These are phyloP conservation scores for Gonocerus acuteangulatus DNA, from an alignment of 2,888 invertebrate genomes.

Conservation along the genomic window DNA sequence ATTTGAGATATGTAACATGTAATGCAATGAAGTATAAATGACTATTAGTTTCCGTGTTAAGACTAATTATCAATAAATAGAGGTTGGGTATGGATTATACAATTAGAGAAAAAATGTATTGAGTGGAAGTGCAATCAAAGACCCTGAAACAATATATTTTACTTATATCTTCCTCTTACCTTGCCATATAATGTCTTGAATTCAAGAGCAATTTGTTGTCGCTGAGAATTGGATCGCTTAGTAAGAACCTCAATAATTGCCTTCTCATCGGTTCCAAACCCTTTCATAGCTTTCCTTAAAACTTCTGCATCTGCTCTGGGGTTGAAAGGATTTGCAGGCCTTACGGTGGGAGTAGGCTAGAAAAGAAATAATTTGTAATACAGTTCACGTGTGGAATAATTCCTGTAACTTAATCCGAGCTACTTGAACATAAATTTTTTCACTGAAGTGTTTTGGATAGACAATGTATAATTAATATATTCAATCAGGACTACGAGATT, in stretches of 20 bases:
- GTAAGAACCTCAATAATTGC: constrained; percentile 77
- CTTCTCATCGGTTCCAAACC: constrained; percentile 85
- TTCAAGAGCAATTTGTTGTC: constrained; percentile 69
- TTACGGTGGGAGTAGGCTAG: constrained; percentile 67
- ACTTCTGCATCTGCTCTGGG: constrained; percentile 70
- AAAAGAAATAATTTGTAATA: constrained; percentile 27
- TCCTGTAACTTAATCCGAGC: not conserved
- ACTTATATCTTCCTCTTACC: too few relatives aligned
- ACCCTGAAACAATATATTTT: too few relatives aligned
- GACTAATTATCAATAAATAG: too few relatives aligned
- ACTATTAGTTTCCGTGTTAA: too few relatives aligned
- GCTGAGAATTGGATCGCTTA: constrained; percentile 73
- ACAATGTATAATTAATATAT: not conserved
- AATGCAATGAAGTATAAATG: too few relatives aligned
- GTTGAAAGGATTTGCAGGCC: constrained; percentile 68
- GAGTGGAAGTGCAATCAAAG: too few relatives aligned
- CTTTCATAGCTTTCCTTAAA: constrained; percentile 86
- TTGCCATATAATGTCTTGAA: constrained; percentile 84
- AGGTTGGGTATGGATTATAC: too few relatives aligned
- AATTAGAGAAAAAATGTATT: too few relatives aligned
- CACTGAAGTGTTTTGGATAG: not conserved
- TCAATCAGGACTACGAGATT: too few relatives aligned
- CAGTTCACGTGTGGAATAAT: not conserved
- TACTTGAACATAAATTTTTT: not conserved
- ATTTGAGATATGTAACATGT: too few relatives aligned